Conservation (phyloP, 1,140 invertebrate species). For the Camponotus vicinus region DNA sequence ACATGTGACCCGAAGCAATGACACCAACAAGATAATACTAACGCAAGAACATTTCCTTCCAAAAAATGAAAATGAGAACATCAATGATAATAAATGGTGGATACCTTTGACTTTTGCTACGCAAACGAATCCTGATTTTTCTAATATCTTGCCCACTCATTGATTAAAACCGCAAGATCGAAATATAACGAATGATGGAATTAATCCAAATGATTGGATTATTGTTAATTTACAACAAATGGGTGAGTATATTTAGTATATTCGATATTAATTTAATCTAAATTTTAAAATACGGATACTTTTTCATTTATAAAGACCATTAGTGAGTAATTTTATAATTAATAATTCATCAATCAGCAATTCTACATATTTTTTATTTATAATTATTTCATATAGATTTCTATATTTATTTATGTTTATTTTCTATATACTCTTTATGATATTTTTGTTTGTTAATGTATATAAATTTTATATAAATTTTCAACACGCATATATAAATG, state of each 20-base stretch:
- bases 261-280: not conserved
- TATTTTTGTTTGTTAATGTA: too few relatives aligned
- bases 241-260: constrained; percentile 78
- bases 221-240: constrained; percentile 86
- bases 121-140: constrained; percentile 80
- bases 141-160: constrained; percentile 80
- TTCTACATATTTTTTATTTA: not conserved
- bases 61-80: not conserved
- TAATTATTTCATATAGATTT: not conserved
- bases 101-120: constrained; percentile 86
- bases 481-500: not conserved
- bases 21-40: constrained; percentile 82
- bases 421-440: too few relatives aligned
- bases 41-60: constrained; percentile 81
- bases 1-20: constrained; percentile 86
- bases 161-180: constrained; percentile 79
- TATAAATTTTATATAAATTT: not conserved
- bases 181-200: constrained; percentile 79
- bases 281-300: not conserved
- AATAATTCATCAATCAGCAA: not conserved
- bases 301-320: not conserved
- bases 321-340: not conserved
- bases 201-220: constrained; percentile 84
- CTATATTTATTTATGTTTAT: too few relatives aligned
- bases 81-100: constrained; percentile 78